Evolutionary conservation across 2,888 invertebrate genomes (phyloP).

Genomic region (Anticlea derivata): DNA sequence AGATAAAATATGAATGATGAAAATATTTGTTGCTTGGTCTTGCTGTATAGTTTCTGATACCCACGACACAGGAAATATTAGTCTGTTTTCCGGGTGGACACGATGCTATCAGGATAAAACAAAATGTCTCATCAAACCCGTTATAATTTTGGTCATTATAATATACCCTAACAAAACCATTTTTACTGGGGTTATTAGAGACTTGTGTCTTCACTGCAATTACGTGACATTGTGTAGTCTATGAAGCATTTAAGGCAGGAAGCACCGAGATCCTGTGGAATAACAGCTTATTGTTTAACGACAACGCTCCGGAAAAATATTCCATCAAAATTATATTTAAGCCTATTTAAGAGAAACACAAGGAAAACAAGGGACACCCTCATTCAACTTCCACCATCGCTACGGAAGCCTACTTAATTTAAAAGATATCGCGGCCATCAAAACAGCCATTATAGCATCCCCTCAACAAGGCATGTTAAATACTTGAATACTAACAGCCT

Average conservation of each 20-base stretch:
- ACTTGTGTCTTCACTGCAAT: too few relatives aligned
- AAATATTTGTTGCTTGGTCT: too few relatives aligned
- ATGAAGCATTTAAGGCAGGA: conserved; percentile 2
- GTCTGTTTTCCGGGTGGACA: too few relatives aligned
- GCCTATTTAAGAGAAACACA: conserved; percentile 21
- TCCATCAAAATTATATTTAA: conserved; percentile 21
- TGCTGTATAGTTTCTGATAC: too few relatives aligned
- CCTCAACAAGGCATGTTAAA: conserved; percentile 47
- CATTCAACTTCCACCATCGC: conserved; percentile 23
- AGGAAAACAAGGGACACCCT: conserved; percentile 26
- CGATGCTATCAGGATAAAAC: too few relatives aligned
- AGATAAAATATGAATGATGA: too few relatives aligned
- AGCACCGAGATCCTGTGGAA: conserved; percentile 1
- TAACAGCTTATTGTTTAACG: conserved; percentile 21
- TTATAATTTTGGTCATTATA: too few relatives aligned
- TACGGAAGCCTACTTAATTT: conserved; percentile 39
- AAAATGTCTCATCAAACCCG: too few relatives aligned
- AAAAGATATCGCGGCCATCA: conserved; percentile 39
- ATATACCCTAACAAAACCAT: too few relatives aligned
- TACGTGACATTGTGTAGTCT: too few relatives aligned
- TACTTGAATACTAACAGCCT: conserved; percentile 77
- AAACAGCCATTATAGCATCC: conserved; percentile 44
- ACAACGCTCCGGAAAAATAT: conserved; percentile 24
- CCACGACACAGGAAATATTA: too few relatives aligned
- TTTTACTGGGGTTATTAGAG: too few relatives aligned